Conservation (phyloP, 2,888 invertebrate genomes). For the Salticus scenicus region DNA sequence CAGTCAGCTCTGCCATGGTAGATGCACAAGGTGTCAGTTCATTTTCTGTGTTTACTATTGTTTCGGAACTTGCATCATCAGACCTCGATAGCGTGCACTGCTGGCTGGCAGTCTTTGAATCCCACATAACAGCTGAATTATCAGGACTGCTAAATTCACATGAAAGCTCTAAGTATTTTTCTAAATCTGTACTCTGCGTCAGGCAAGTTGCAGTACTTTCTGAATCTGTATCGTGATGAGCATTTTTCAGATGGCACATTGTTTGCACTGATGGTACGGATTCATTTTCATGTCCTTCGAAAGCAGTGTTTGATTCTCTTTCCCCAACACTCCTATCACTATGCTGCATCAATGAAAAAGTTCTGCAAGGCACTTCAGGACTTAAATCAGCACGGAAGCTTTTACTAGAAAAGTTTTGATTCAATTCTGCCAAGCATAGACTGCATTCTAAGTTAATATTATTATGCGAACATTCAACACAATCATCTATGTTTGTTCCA, state of each 20-base stretch:
- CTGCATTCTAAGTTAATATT: neutral
- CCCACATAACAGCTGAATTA: neutral
- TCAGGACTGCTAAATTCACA: conserved; percentile 50
- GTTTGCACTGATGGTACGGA: conserved; percentile 52
- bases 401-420: neutral
- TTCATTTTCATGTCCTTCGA: conserved; percentile 37
- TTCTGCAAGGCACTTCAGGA: conserved; percentile 15
- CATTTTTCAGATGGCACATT: conserved; percentile 24
- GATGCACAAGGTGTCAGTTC: conserved; percentile 61
- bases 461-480: neutral
- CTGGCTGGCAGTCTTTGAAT: conserved; percentile 39
- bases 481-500: neutral
- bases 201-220: conserved; percentile 52
- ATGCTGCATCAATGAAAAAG: neutral
- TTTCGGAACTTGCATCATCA: conserved; percentile 50
- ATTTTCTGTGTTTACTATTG: conserved; percentile 58
- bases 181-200: conserved; percentile 63
- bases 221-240: conserved; percentile 43
- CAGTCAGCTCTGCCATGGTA: conserved; percentile 30
- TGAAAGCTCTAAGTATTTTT: conserved; percentile 58
- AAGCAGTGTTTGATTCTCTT: conserved; percentile 11
- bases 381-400: neutral
- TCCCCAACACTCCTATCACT: conserved; percentile 13
- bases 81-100: conserved; percentile 22
- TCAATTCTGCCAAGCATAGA: conserved; percentile 21